Evolutionary conservation across 2,888 invertebrate species (phyloP).

Genomic region (Lasioglossum marginatum): DNA sequence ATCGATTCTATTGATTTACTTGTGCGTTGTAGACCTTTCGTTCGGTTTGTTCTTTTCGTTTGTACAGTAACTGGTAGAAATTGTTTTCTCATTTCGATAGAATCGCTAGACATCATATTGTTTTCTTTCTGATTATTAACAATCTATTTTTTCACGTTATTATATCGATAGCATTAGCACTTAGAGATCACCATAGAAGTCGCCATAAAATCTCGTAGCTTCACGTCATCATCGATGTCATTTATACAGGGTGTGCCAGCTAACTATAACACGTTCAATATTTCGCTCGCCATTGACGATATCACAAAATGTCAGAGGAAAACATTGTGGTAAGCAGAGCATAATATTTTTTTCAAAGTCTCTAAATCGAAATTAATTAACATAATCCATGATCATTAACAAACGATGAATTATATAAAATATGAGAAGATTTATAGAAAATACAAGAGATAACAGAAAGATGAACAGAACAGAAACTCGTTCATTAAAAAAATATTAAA

Average conservation of each 20-base stretch:
- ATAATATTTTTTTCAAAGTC: not conserved
- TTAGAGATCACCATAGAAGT: slow-evolving; percentile 21
- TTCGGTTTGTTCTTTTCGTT: slow-evolving; percentile 36
- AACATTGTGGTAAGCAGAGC: not conserved
- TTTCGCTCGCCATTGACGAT: not conserved
- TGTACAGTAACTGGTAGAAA: slow-evolving; percentile 6
- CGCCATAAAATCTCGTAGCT: slow-evolving; percentile 28
- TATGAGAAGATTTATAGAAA: not conserved
- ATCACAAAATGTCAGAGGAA: not conserved
- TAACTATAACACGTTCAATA: not conserved
- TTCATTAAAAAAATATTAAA: not conserved
- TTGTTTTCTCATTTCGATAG: slow-evolving; percentile 5
- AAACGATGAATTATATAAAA: not conserved
- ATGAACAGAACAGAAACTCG: not conserved
- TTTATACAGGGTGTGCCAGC: not conserved
- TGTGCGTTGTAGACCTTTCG: slow-evolving; percentile 6
- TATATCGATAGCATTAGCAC: slow-evolving; percentile 3
- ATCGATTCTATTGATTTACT: slow-evolving; percentile 31
- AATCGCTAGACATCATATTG: slow-evolving; percentile 1
- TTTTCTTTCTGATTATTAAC: not conserved
- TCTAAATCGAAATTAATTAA: too few species aligned
- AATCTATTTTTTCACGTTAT: not conserved
- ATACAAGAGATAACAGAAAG: not conserved
- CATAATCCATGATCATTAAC: too few species aligned
- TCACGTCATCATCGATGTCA: not conserved